Evolutionary conservation across 2,797 vertebrate genomes (phyloP), one percentile per base, ranked within the genome.

Genomic region (Pseudochaenichthys georgianus): DNA sequence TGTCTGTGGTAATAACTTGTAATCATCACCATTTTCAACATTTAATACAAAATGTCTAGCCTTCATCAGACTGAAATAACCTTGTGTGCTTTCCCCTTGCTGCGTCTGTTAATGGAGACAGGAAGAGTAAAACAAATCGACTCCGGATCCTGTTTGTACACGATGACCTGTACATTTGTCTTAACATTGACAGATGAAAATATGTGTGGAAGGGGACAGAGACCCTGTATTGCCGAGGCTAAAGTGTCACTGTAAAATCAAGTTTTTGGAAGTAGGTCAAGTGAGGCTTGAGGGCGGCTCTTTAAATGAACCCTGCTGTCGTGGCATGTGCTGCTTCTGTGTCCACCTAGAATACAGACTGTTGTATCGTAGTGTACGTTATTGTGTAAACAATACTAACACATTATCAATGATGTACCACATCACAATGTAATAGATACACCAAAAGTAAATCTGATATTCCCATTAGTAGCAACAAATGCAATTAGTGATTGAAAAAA

Each of bases 201-300:
- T 43, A 3, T 58, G 16, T 70, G n/a, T 45, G 55, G 45, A 23
- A 9, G 13, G 7, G 34, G 61, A 53, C 17, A 19, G 9, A 71
- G 51, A 52, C 10, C 4, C 19, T 31, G 34, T 13, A 45, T 75
- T 75, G 68, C 59, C 61, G 42, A 12, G 57, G 47, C 43, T 19
- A 31, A 58, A 38, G 63, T 38, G 53, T 59, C 50, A 50, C 60
- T 73, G 61, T 59, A 41, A 80, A 83, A 55, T 70, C 7, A 63
- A 63, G 70, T 70, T 70, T 73, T 68, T 72, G 67, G 34, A 79
- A 74, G 48, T 63, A 16, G 61, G 63, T 82, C 54, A 63, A 52
- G 28, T 47, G 58, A 58, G 54, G 19, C 23, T 81, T 1, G 16
- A 17, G 3, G 51, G 78, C 12, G 11, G 50, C 64, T 73, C 48